Conservation (phyloP, 2,113 vertebrate genomes). For the Alethe diademata region DNA sequence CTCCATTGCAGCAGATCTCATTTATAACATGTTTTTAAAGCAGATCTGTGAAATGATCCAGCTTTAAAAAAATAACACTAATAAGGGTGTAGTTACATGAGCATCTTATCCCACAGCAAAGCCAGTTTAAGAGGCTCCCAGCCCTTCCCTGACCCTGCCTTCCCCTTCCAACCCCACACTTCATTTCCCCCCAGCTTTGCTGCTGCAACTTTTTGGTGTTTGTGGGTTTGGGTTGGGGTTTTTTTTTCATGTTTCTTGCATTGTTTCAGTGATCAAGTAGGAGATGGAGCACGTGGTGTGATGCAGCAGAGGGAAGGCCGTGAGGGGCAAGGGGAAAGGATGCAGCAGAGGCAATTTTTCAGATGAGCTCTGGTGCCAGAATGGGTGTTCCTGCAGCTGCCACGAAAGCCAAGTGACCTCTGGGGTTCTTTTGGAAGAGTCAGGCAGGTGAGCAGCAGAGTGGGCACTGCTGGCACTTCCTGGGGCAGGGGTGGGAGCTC, state of each 20-base stretch:
- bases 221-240: background rate
- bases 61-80: conserved; percentile 70
- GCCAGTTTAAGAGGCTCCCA: conserved; percentile 63
- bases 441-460: background rate
- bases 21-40: conserved; percentile 70
- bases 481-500: background rate
- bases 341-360: background rate
- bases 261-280: background rate
- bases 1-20: conserved; percentile 57
- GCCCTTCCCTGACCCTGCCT: conserved; percentile 57
- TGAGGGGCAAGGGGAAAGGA: background rate
- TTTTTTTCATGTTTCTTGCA: background rate
- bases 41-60: conserved; percentile 70
- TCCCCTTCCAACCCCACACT: background rate
- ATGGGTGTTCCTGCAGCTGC: background rate
- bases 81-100: conserved; percentile 68
- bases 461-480: background rate
- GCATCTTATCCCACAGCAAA: conserved; percentile 60
- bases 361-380: background rate
- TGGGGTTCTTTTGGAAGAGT: background rate
- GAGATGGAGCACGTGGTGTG: background rate
- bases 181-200: conserved; percentile 4
- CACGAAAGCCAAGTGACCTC: background rate
- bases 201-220: background rate
- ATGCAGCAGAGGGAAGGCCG: background rate